Evolutionary conservation across 2,888 invertebrate species (phyloP), one percentile per base, ranked within the genome.

Genomic region (Parnassius smintheus): DNA sequence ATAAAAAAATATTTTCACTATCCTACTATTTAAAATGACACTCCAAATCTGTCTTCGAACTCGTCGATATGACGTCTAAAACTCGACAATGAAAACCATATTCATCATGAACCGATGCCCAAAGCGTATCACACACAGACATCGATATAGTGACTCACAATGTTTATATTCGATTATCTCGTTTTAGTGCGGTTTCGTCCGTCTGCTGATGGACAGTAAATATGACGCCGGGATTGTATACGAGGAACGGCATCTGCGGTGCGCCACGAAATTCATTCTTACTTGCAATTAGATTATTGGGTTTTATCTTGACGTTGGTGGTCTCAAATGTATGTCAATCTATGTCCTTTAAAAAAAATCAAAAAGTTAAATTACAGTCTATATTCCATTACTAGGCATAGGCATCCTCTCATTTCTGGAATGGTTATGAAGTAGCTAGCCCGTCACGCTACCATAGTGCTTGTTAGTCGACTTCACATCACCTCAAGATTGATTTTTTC

Each of bases 101-200:
- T 51, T 50, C 45, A 59, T 55, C 59, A 51, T 44, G 62, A 25
- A 54, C 41, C 50, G 55, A 59, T 45, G 61, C 48, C 56, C 44
- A 55, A 46, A 61, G 46, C 64, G 56, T 56, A 55, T 49, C 49
- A 60, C 56, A 59, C 66, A 65, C 55, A 65, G 48, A 62, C 65
- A 64, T 64, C 56, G 60, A 60, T 65, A 70, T 65, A 66, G 79
- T 88, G 88, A 89, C 69, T 88, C 88, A 89, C 71, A 67, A 66
- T 84, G 84, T 86, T 85, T 85, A 83, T 84, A 73, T 71, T 80
- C 75, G 78, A 75, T 83, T 84, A 83, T 85, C 81, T 77, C 64
- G 76, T 74, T 78, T 79, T 74, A 78, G 72, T 74, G 69, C 74
- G 72, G 75, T 74, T 72, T 72, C 70, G 69, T 68, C 75, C 72